Evolutionary conservation across 2,113 vertebrate species (phyloP), one percentile per base, ranked within the genome.

Genomic region (Podarcis raffonei): DNA sequence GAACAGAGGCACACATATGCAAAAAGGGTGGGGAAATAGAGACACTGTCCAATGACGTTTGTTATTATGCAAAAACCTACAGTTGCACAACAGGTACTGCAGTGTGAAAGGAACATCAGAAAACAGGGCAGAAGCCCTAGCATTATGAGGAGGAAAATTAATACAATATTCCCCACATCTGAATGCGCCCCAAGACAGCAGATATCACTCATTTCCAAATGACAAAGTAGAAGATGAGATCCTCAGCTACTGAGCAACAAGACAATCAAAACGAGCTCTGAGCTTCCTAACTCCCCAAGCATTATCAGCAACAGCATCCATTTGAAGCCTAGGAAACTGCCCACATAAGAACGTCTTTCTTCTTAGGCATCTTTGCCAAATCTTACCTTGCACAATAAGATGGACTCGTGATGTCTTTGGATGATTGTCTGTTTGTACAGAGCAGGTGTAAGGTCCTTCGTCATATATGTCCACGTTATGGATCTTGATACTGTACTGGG

Each of bases 401-500:
- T 99, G 98, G 39, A 99, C 99, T 0, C 98, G 97, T 0, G 98
- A 99, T 0, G 98, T 98, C 92, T 99, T 98, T 84, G 98, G 98
- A 81, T 98, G 98, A 96, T 99, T 99, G 97, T 99, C 98, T 27
- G 98, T 99, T 95, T 99, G 98, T 91, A 99, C 98, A 0, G 99
- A 99, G 96, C 99, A 99, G 85, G 98, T 98, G 27, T 99, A 99
- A 1, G 98, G 98, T 1, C 99, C 99, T 86, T 99, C 99, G 1
- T 99, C 98, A 0, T 99, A 98, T 3, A 99, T 89, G 3, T 98
- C 98, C 85, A 99, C 98, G 0, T 99, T 98, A 89, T 98, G 97
- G 94, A 99, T 99, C 97, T 97, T 97, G 96, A 99, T 99, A 97
- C 98, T 99, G 97, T 99, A 99, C 93, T 99, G 98, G n/a, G 98